A percentile compares a stretch with the other conserved stretches of the same genome.
These are phyloP conservation scores for Tetramorium parvispinum DNA, from an alignment of 1,140 invertebrate genomes.

Conservation along the genomic window DNA sequence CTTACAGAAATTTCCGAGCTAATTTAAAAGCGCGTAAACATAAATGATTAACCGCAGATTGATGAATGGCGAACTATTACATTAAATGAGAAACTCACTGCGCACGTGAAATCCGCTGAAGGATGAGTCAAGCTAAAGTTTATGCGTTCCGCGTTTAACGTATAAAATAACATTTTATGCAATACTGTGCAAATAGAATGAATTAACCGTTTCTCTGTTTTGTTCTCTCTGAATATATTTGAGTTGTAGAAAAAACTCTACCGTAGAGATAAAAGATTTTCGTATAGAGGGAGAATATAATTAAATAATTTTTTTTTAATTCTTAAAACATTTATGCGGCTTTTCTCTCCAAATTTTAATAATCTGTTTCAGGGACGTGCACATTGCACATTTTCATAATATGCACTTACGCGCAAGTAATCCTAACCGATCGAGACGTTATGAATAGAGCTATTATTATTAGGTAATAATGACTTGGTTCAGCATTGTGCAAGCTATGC, in stretches of 20 bases:
- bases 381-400: background rate
- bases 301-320: background rate
- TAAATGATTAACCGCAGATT: slow-evolving; percentile 8
- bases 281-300: background rate
- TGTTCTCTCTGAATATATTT: background rate
- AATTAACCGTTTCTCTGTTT: background rate
- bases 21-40: background rate
- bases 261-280: background rate
- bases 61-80: background rate
- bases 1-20: background rate
- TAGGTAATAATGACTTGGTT: slow-evolving; percentile 21
- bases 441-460: slow-evolving; percentile 42
- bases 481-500: background rate
- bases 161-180: background rate
- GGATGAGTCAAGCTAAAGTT: background rate
- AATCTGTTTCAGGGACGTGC: background rate
- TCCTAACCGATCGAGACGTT: background rate
- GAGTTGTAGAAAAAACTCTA: background rate
- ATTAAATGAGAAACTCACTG: background rate
- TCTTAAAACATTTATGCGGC: background rate
- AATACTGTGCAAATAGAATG: background rate
- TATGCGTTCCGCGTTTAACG: background rate
- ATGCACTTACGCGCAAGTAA: background rate
- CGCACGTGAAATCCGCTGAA: background rate
- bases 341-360: background rate